Evolutionary conservation across 2,797 vertebrate genomes (phyloP), one percentile per base, ranked within the genome.

Genomic region (Neosalanx taihuensis): DNA sequence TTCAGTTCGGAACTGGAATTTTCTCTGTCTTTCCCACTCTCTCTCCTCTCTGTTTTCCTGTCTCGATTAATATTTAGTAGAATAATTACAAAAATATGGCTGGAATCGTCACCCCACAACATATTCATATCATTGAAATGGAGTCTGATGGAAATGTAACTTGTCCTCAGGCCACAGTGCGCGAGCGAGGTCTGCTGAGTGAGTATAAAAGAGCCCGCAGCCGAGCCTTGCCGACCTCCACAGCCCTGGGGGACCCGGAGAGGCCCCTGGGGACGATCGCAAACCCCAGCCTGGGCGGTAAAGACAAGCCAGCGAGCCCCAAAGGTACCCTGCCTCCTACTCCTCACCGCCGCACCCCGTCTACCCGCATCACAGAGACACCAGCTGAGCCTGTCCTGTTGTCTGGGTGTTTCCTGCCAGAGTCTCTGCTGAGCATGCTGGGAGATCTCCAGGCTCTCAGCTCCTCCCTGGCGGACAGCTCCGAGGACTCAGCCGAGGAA

Each of bases 401-500:
- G 41, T 33, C 64, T 76, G 79, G 74, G 60, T 84, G 77, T 77
- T 56, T 84, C 72, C 71, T 82, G 59, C 70, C 81, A 96, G 94
- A 88, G 26, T 87, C 84, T 61, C 87, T 96, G 49, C 81, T 90
- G 72, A 86, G 86, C 69, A 89, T 96, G 82, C 86, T 96, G 53
- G 90, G 92, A 61, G 92, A 93, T 78, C 92, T 96, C 65, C 94
- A 93, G 64, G 83, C 85, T 72, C 90, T 97, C 64, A 94, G 93
- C 64, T 90, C 92, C 20, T 90, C 91, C 31, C 92, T 95, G 75
- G 84, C 92, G 71, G 86, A 86, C 77, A 94, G 94, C 77, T 92
- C 91, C 15, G 93, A 93, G 35, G 88, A 78, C 77, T 91, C 85
- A 71, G 89, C 82, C 23, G 89, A 88, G 66, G 87, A 90, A 60